Percentiles rank a stretch among this genome's conserved stretches.
phyloP scores from a whole-genome alignment of 2,888 invertebrate genomes.

The Timema podura region DNA sequence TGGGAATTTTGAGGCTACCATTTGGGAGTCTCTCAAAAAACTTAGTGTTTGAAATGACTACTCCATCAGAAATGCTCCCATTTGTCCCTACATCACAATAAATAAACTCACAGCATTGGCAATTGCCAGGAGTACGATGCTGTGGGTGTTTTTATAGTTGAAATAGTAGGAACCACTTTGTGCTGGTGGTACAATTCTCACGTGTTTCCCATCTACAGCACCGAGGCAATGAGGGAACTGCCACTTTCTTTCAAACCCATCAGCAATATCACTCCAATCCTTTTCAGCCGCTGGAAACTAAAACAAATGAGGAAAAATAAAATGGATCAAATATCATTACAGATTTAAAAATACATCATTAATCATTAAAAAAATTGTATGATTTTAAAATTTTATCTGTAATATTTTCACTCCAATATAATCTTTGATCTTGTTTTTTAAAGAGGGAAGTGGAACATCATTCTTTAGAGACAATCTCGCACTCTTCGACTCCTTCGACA shows the following conservation, averaged over 20 bases:
- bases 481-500: too few relatives aligned
- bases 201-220: constrained; percentile 19
- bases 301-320: too few relatives aligned
- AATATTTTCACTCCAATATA: too few relatives aligned
- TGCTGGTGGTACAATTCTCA: constrained; percentile 21
- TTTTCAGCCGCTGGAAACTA: constrained; percentile 13
- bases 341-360: too few relatives aligned
- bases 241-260: constrained; percentile 15
- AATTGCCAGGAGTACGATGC: constrained; percentile 33
- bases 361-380: too few relatives aligned
- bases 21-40: constrained; percentile 30
- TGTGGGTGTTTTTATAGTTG: constrained; percentile 30
- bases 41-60: constrained; percentile 29
- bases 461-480: too few relatives aligned
- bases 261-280: constrained; percentile 1
- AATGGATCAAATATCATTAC: too few relatives aligned
- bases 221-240: constrained; percentile 23
- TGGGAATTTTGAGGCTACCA: constrained; percentile 21
- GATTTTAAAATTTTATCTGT: too few relatives aligned
- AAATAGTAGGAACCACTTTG: constrained; percentile 29
- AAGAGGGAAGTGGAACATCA: too few relatives aligned
- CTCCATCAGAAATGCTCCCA: constrained; percentile 35
- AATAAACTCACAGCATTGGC: constrained; percentile 32
- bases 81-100: constrained; percentile 33
- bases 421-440: too few relatives aligned